Evolutionary conservation across 2,113 vertebrate species (phyloP).

Genomic region (Myotis brandtii): DNA sequence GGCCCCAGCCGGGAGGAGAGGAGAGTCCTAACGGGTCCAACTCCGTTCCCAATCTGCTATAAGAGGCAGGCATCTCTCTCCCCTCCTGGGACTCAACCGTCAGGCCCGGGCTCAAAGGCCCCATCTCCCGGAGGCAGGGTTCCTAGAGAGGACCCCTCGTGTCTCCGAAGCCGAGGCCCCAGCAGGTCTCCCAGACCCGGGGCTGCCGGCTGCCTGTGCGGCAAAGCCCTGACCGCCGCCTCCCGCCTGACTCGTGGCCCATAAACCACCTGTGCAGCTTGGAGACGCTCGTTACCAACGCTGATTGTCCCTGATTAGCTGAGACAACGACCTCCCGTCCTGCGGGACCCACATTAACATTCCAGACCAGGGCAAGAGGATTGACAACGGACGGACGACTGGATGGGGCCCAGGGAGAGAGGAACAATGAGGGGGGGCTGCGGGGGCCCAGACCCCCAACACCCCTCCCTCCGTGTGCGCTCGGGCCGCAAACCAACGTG

Average conservation of each 20-base stretch:
- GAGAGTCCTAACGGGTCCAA: background rate
- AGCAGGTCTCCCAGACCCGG: background rate
- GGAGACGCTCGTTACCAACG: slow-evolving; percentile 82
- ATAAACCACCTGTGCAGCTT: slow-evolving; percentile 72
- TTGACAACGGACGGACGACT: slow-evolving; percentile 86
- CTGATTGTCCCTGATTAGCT: slow-evolving; percentile 84
- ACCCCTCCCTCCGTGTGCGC: background rate
- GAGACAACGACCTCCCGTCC: slow-evolving; percentile 81
- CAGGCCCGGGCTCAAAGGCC: background rate
- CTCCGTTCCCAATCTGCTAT: background rate
- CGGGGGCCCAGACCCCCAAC: background rate
- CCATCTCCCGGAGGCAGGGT: background rate
- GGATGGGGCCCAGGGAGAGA: slow-evolving; percentile 81
- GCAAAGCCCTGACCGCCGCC: slow-evolving; percentile 69
- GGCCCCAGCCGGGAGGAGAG: background rate
- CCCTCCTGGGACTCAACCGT: background rate
- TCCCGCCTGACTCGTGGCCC: slow-evolving; percentile 55
- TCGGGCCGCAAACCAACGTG: slow-evolving; percentile 65
- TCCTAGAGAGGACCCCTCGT: background rate
- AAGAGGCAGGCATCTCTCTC: background rate
- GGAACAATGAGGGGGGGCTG: slow-evolving; percentile 60
- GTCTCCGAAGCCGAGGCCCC: background rate
- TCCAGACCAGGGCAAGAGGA: slow-evolving; percentile 84
- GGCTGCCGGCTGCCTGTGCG: slow-evolving; percentile 17
- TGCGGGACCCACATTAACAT: slow-evolving; percentile 84